phyloP scores from a whole-genome alignment of 2,797 vertebrate genomes.

The Sebastes itinus region DNA sequence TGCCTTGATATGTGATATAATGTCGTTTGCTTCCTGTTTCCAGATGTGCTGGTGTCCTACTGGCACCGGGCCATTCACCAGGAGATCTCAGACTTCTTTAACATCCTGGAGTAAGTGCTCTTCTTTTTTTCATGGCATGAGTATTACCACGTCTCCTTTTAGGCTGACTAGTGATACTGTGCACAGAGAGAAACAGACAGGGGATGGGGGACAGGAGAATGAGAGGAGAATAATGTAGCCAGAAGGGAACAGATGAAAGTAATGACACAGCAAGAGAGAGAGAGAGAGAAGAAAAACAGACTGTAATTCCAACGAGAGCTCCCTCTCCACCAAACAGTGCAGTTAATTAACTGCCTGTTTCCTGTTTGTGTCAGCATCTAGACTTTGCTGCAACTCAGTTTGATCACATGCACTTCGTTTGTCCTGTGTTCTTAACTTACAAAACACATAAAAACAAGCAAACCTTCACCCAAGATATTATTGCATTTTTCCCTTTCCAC shows the following conservation, averaged over 20 bases:
- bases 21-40: slow-evolving; percentile 40
- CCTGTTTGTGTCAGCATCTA: slow-evolving; percentile 60
- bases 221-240: slow-evolving; percentile 37
- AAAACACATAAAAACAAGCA: slow-evolving; percentile 16
- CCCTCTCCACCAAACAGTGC: slow-evolving; percentile 34
- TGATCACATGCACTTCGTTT: slow-evolving; percentile 34
- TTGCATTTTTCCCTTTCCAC: slow-evolving; percentile 37
- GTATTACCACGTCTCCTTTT: not conserved
- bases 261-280: slow-evolving; percentile 36
- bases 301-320: slow-evolving; percentile 35
- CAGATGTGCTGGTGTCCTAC: slow-evolving; percentile 95
- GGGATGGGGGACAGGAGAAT: not conserved
- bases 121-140: not conserved
- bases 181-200: not conserved
- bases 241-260: slow-evolving; percentile 57
- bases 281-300: slow-evolving; percentile 42
- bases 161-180: slow-evolving; percentile 1
- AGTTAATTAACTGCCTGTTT: slow-evolving; percentile 61
- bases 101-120: slow-evolving; percentile 95
- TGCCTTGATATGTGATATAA: not conserved
- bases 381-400: slow-evolving; percentile 21
- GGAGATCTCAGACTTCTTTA: slow-evolving; percentile 98
- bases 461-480: not conserved
- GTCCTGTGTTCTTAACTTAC: not conserved
- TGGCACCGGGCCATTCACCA: slow-evolving; percentile 95